Percentiles rank a stretch among this genome's conserved stretches.
These are phyloP conservation scores for Philhelius pedissequus DNA, from an alignment of 2,888 invertebrate species.

Conservation along the genomic window DNA sequence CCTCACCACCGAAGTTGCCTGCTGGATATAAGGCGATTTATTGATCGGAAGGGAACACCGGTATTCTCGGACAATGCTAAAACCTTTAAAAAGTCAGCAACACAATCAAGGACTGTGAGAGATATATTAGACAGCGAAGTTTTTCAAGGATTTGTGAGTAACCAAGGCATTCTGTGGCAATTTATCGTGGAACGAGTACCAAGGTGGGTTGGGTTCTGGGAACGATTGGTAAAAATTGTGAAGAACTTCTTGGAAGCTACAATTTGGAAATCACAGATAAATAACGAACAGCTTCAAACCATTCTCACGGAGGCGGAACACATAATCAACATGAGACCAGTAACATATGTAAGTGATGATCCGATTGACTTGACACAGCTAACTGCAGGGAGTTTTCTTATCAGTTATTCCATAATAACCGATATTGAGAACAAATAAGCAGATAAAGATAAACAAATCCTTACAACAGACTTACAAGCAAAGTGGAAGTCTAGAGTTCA, in stretches of 20 bases:
- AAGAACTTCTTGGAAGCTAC: too few relatives aligned
- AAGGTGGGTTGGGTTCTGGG: too few relatives aligned
- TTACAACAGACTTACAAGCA: background rate
- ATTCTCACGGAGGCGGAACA: too few relatives aligned
- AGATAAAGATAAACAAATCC: background rate
- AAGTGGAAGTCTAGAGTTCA: background rate
- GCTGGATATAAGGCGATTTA: conserved; percentile 19
- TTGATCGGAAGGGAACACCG: background rate
- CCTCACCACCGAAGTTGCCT: too few relatives aligned
- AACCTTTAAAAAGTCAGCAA: conserved; percentile 26
- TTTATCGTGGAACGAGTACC: too few relatives aligned
- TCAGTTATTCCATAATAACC: background rate
- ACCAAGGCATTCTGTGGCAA: too few relatives aligned
- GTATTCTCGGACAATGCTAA: conserved; percentile 36
- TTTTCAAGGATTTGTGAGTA: background rate
- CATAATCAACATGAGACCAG: too few relatives aligned
- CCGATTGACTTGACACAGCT: background rate
- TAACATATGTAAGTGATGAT: too few relatives aligned
- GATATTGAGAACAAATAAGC: background rate
- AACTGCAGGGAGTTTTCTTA: background rate
- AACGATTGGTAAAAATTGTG: too few relatives aligned
- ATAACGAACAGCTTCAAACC: too few relatives aligned
- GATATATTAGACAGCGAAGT: background rate
- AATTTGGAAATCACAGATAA: too few relatives aligned
- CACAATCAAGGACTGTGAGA: background rate